Percentiles rank a stretch among this genome's conserved stretches.
phyloP scores from a whole-genome alignment of 1,140 invertebrate species.

The Lasioglossum albipes region DNA sequence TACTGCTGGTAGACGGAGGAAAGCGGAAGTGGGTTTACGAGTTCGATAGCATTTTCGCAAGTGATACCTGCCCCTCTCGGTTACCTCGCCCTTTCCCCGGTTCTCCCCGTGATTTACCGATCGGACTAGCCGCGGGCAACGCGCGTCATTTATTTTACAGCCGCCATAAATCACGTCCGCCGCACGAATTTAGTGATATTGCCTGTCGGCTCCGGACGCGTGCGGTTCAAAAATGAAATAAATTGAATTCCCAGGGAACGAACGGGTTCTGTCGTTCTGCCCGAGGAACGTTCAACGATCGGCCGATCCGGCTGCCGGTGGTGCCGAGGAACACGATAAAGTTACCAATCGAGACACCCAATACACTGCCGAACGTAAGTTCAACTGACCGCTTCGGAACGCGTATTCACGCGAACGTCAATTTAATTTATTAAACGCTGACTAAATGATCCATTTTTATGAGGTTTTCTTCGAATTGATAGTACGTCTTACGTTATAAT shows the following conservation, averaged over 20 bases:
- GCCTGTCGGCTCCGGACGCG: not conserved
- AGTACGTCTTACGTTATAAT: too few relatives aligned
- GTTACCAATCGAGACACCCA: not conserved
- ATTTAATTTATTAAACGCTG: too few relatives aligned
- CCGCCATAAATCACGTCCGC: conserved; percentile 14
- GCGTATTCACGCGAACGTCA: conserved; percentile 7
- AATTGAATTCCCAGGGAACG: not conserved
- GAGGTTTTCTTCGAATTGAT: too few relatives aligned
- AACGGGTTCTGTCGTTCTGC: not conserved
- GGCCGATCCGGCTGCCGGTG: not conserved
- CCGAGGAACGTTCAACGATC: not conserved
- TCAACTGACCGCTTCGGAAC: too few relatives aligned
- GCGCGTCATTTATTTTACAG: conserved; percentile 26
- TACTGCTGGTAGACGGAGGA: not conserved
- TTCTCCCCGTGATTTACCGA: conserved; percentile 18
- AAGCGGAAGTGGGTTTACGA: conserved; percentile 25
- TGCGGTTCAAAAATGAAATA: conserved; percentile 5
- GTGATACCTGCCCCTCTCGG: not conserved
- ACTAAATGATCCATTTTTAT: too few relatives aligned
- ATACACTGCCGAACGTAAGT: not conserved
- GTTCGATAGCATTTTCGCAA: conserved; percentile 12
- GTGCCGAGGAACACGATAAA: not conserved
- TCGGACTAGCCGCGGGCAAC: not conserved
- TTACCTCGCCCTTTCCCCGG: too few relatives aligned
- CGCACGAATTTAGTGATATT: conserved; percentile 17